Conservation (phyloP, 2,888 invertebrate species). For the Agelastica alni region DNA sequence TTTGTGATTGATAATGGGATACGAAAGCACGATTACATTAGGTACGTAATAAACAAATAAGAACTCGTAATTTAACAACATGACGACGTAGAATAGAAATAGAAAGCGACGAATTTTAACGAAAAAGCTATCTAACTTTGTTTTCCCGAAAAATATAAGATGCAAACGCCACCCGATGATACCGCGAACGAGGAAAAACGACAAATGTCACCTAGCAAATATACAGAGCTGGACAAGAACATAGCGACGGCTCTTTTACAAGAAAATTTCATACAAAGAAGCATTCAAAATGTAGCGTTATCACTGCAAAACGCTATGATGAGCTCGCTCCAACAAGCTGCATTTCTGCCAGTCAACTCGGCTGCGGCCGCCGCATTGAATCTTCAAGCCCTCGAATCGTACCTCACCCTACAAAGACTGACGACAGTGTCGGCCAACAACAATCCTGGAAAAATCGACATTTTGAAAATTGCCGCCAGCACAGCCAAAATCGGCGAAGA, state of each 20-base stretch:
- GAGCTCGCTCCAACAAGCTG: constrained; percentile 82
- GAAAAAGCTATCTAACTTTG: constrained; percentile 3
- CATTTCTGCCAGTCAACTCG: constrained; percentile 78
- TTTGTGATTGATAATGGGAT: constrained; percentile 16
- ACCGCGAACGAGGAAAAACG: constrained; percentile 16
- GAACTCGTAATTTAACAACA: not conserved
- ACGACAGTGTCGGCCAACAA: constrained; percentile 67
- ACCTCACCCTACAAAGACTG: constrained; percentile 79
- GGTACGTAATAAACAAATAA: constrained; percentile 12
- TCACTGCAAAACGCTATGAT: constrained; percentile 85
- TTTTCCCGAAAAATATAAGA: constrained; percentile 16
- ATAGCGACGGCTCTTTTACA: constrained; percentile 58
- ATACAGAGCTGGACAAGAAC: constrained; percentile 24
- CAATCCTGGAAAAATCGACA: constrained; percentile 63
- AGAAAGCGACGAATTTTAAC: constrained; percentile 4
- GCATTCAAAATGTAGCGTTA: constrained; percentile 74
- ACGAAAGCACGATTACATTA: constrained; percentile 12
- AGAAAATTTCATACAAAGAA: constrained; percentile 64
- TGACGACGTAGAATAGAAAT: constrained; percentile 8
- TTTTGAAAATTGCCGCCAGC: constrained; percentile 65
- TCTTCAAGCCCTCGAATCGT: constrained; percentile 84
- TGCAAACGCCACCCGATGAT: constrained; percentile 36
- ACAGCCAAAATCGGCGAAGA: constrained; percentile 54
- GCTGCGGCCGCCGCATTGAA: constrained; percentile 84
- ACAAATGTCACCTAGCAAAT: constrained; percentile 38